phyloP scores from a whole-genome alignment of 2,888 invertebrate species.

The Morpho deidamia region DNA sequence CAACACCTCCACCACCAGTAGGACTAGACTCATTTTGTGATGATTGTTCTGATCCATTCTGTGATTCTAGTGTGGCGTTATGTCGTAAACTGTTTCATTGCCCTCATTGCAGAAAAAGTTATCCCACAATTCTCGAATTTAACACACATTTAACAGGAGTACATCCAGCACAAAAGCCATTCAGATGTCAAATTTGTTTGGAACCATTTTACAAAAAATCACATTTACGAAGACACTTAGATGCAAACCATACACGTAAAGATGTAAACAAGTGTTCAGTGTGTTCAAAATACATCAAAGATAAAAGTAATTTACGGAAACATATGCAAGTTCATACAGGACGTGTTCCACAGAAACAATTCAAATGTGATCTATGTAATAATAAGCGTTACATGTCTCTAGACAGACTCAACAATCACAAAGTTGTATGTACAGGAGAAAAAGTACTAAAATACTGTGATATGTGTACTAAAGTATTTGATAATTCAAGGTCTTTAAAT shows the following conservation, averaged over 20 bases:
- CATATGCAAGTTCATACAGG: conserved; percentile 78
- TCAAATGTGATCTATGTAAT: conserved; percentile 75
- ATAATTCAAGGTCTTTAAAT: conserved; percentile 73
- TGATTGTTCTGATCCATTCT: conserved; percentile 75
- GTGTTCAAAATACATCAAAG: conserved; percentile 76
- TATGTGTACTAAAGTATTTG: conserved; percentile 77
- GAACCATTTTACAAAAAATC: conserved; percentile 74
- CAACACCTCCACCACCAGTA: conserved; percentile 58
- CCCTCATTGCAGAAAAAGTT: conserved; percentile 76
- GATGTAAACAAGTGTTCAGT: conserved; percentile 77
- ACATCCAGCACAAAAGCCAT: conserved; percentile 74
- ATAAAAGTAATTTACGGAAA: conserved; percentile 74
- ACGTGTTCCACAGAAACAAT: conserved; percentile 73
- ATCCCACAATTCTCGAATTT: conserved; percentile 73
- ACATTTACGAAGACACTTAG: conserved; percentile 70
- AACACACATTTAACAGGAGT: conserved; percentile 74
- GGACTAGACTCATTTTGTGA: conserved; percentile 72
- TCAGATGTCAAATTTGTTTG: conserved; percentile 74
- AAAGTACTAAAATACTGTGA: conserved; percentile 73
- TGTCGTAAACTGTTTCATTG: conserved; percentile 75
- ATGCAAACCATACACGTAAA: conserved; percentile 70
- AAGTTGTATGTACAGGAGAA: conserved; percentile 73
- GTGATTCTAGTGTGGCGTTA: conserved; percentile 64
- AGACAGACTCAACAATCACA: conserved; percentile 73
- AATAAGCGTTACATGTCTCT: conserved; percentile 76